Evolutionary conservation across 2,888 invertebrate species (phyloP).

Genomic region (Cephalotes varians): DNA sequence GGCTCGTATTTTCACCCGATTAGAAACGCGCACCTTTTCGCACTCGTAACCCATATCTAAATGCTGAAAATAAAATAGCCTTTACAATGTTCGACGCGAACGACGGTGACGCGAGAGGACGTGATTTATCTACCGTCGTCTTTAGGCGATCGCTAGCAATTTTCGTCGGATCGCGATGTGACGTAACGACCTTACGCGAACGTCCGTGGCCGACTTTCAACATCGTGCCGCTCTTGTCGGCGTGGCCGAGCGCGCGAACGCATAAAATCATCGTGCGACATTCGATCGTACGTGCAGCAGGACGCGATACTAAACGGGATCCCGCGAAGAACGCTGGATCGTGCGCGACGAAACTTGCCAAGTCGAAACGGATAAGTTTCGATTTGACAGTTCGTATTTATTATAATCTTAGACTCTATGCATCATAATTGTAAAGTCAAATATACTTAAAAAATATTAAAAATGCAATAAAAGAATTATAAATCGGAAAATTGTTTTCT

Average conservation of each 20-base stretch:
- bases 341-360: neutral
- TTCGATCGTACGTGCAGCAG: neutral
- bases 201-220: constrained; percentile 66
- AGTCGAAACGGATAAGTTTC: neutral
- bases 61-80: neutral
- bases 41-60: neutral
- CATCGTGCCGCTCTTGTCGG: constrained; percentile 3
- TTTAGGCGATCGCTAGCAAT: constrained; percentile 50
- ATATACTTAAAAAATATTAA: neutral
- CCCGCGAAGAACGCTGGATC: neutral
- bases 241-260: neutral
- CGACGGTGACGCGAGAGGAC: neutral
- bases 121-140: constrained; percentile 26
- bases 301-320: constrained; percentile 5
- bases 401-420: neutral
- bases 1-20: neutral
- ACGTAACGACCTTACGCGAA: constrained; percentile 55
- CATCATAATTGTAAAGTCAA: neutral
- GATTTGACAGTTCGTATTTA: neutral
- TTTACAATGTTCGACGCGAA: neutral
- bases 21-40: neutral
- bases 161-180: constrained; percentile 52
- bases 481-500: neutral
- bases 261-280: constrained; percentile 13
- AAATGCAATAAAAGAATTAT: neutral